Base-by-base conservation (phyloP, 2,888 invertebrate species). In the Merodon equestris region DNA sequence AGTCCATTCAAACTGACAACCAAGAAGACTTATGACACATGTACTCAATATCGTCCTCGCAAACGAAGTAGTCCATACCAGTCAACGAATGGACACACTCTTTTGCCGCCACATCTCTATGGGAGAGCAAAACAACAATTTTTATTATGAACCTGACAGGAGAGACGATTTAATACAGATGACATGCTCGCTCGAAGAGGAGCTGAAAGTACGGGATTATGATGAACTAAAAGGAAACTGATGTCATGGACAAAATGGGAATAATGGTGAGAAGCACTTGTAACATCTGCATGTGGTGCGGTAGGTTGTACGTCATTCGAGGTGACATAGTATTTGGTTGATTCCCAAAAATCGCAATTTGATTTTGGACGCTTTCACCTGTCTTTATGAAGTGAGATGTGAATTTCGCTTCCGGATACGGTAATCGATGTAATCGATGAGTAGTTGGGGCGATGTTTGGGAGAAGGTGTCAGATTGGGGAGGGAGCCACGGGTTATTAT, bases 171-270 rank as follows among this genome's bases (percentile, higher is more conserved):
- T 36, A 27, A 27, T 7, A 27, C 7, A 7, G 27, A 27, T 27
- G 27, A 27, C 27, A 27, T 27, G 27, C 19, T 54, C 47, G n/a
- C 19, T 27, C 34, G 40, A 60, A 7, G 27, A 40, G 13, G 14
- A 27, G 45, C 14, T 18, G 13, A 44, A 3, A 15, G 19, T 42
- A 38, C 13, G 40, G 54, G 61, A 61, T 71, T 63, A 61, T 71
- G 70, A 71, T 44, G 63, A 56, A 19, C 50, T 19, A 63, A 71
- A 71, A 61, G 50, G 63, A 56, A 71, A 71, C 61, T 61, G 70
- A 71, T 71, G 61, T 71, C 70, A 71, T 48, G 54, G 54, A 56
- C 71, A 56, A 14, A 61, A 71, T 44, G 56, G 56, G 56, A 48
- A 70, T 54, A 42, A 54, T 9, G 54, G 54, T 36, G 45, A 70